Evolutionary conservation across 2,113 vertebrate species (phyloP).

Genomic region (Brachypodius melanocephalos): DNA sequence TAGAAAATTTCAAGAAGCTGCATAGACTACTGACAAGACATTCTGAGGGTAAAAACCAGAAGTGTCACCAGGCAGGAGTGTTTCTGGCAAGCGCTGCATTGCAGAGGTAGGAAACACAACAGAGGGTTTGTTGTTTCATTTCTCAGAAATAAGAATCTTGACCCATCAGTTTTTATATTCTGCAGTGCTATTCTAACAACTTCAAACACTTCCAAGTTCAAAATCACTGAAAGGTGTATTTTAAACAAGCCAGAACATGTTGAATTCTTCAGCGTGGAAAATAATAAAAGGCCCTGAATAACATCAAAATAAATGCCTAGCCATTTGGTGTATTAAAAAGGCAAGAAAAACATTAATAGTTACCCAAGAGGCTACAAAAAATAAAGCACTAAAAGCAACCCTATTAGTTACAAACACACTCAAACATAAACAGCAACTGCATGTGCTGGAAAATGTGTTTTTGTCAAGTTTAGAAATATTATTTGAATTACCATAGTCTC

Average conservation of each 20-base stretch:
- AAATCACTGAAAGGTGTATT: conserved; percentile 8
- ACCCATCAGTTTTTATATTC: conserved; percentile 19
- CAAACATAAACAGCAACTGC: background rate
- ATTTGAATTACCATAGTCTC: background rate
- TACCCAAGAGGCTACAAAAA: background rate
- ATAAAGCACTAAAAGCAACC: background rate
- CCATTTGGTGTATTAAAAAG: background rate
- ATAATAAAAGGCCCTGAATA: background rate
- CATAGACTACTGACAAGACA: background rate
- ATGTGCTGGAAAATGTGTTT: background rate
- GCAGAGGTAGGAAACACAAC: conserved; percentile 13
- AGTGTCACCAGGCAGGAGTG: background rate
- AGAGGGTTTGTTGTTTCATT: conserved; percentile 4
- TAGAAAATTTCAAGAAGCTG: background rate
- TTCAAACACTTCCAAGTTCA: conserved; percentile 36
- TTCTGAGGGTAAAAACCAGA: background rate
- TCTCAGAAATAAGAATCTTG: background rate
- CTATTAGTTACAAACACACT: background rate
- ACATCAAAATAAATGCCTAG: background rate
- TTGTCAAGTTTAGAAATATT: background rate
- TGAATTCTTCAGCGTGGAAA: background rate
- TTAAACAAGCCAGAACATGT: background rate
- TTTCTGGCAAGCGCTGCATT: background rate
- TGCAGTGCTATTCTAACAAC: background rate
- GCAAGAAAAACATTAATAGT: background rate